Base-by-base conservation (phyloP, 2,797 vertebrate genomes). In the Emydoidea blandingii region DNA sequence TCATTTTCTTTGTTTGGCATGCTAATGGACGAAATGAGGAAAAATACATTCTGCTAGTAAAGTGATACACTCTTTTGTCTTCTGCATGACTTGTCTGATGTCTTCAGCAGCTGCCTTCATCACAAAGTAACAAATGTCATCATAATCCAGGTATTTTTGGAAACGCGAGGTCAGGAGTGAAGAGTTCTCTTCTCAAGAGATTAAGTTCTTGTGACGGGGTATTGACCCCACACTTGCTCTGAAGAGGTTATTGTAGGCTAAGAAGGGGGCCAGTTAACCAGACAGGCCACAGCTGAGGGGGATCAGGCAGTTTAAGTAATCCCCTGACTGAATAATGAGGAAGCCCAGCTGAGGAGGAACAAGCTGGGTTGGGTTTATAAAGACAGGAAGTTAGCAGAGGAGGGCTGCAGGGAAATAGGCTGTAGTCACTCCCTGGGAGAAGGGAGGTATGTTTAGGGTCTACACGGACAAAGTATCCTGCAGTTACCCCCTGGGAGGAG, bases 41-140 rank as follows among this genome's bases (percentile, higher is more conserved):
- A 95, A 96, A 99, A 99, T 0, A 98, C 97, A 0, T 99, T 99
- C 97, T 98, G 98, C 97, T 99, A 99, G 97, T 99, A 99, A 10
- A 98, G 12, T 0, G 98, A 97, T 50, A 98, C 83, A 99, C 99
- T 98, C 98, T 98, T 99, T 99, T 85, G 93, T 98, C 96, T 97
- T 98, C 3, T 98, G 98, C 98, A 98, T 98, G 85, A 99, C 98
- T 80, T 96, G 94, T n/a, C 96, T 96, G 15, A 98, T 11, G 3
- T 72, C 97, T 83, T 98, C 87, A 6, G 98, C 97, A 27, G 98
- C 97, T 0, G 97, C 97, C 95, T 98, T 99, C 98, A 99, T 99
- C 15, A 98, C 98, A 3, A 99, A 99, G 97, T 98, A 99, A 19
- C 99, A 98, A 12, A 99, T 83, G 0, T 99, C 99, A 0, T 99